phyloP scores from a whole-genome alignment of 2,888 invertebrate species.

The Chrysolina americana region DNA sequence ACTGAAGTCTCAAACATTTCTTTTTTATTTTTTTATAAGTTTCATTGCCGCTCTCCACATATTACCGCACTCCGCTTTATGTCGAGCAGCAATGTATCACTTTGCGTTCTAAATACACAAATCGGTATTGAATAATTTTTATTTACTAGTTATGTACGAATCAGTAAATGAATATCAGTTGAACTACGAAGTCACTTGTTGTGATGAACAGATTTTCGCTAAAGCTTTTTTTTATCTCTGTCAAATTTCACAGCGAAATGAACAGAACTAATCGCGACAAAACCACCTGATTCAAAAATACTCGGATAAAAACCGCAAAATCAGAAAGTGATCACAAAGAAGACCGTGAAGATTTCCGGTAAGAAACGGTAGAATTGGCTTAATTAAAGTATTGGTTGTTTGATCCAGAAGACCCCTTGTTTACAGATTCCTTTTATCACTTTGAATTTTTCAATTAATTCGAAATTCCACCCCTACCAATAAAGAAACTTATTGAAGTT shows the following conservation, averaged over 20 bases:
- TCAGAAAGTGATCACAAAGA: constrained; percentile 32
- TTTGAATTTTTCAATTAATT: constrained; percentile 59
- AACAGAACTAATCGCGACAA: background rate
- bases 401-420: constrained; percentile 53
- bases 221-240: too few species aligned
- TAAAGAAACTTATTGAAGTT: constrained; percentile 51
- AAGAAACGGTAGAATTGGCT: constrained; percentile 46
- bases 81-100: too few species aligned
- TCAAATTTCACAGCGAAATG: background rate
- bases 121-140: too few species aligned
- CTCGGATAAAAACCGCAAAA: constrained; percentile 21
- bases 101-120: too few species aligned
- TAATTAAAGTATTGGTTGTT: constrained; percentile 54
- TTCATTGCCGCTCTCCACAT: too few species aligned
- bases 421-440: constrained; percentile 52
- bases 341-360: constrained; percentile 45
- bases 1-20: too few species aligned
- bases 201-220: too few species aligned
- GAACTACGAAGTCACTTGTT: too few species aligned
- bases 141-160: too few species aligned
- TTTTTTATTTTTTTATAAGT: too few species aligned
- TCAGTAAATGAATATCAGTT: too few species aligned
- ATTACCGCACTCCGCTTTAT: too few species aligned
- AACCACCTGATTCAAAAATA: background rate
- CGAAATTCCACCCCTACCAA: constrained; percentile 43